Evolutionary conservation across 2,113 vertebrate species (phyloP).

Genomic region (Panthera uncia): DNA sequence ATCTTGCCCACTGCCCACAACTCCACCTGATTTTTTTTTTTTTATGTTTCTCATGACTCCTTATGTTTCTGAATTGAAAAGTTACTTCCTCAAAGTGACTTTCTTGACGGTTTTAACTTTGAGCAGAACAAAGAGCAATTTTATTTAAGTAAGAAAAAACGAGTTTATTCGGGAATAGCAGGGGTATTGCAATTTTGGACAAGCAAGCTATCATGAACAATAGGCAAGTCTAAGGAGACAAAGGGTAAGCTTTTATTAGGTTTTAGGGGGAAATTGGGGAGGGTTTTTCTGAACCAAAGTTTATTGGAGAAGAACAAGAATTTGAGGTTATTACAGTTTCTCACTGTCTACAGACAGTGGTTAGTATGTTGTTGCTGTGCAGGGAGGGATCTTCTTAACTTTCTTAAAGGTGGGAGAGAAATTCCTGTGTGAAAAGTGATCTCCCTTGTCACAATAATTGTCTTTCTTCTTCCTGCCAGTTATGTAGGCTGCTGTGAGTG

Average conservation of each 20-base stretch:
- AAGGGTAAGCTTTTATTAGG: background rate
- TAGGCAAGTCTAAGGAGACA: background rate
- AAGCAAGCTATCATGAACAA: background rate
- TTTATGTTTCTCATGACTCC: background rate
- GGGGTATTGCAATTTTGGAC: background rate
- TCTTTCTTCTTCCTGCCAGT: background rate
- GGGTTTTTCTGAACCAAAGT: background rate
- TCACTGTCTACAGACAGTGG: background rate
- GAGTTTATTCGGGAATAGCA: background rate
- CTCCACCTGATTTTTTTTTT: background rate
- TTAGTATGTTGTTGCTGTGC: background rate
- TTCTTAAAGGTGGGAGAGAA: background rate
- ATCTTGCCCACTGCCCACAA: background rate
- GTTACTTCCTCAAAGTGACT: background rate
- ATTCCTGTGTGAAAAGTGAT: background rate
- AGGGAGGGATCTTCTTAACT: background rate
- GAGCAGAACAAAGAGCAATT: background rate
- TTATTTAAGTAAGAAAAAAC: background rate
- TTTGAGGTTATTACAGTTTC: background rate
- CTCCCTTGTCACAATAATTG: background rate
- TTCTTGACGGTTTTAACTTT: background rate
- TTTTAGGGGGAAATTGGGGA: background rate
- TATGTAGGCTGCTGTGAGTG: background rate
- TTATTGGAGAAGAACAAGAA: background rate
- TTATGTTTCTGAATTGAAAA: background rate